phyloP scores from a whole-genome alignment of 2,888 invertebrate genomes.

The Apomyelois bistriatella region DNA sequence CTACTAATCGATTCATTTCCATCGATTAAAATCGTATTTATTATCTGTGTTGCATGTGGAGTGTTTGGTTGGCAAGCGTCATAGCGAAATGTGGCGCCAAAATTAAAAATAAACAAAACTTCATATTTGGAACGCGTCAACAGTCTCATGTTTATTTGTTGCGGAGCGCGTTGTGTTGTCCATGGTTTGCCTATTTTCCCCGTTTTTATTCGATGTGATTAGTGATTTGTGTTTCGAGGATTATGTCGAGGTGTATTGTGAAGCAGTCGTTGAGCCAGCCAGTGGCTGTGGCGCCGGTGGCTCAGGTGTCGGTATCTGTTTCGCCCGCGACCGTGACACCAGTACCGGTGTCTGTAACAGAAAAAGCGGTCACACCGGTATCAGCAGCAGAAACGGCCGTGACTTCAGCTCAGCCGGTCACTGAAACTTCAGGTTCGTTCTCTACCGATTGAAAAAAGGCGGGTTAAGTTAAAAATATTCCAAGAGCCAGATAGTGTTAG shows the following conservation, averaged over 20 bases:
- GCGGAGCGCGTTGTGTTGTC: slow-evolving; percentile 49
- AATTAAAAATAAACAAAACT: slow-evolving; percentile 77
- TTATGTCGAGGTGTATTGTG: slow-evolving; percentile 74
- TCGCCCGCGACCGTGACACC: slow-evolving; percentile 39
- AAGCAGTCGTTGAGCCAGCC: slow-evolving; percentile 67
- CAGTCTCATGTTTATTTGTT: slow-evolving; percentile 69
- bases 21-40: slow-evolving; percentile 19
- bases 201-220: slow-evolving; percentile 31
- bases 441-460: neutral
- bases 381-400: slow-evolving; percentile 22
- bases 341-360: slow-evolving; percentile 24
- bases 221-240: slow-evolving; percentile 22
- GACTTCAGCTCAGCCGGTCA: slow-evolving; percentile 32
- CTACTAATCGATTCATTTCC: slow-evolving; percentile 17
- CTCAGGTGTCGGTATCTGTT: slow-evolving; percentile 33
- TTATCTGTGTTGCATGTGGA: slow-evolving; percentile 23
- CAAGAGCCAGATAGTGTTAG: too few species aligned
- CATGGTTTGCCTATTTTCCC: slow-evolving; percentile 50
- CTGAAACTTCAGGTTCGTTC: slow-evolving; percentile 50
- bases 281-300: slow-evolving; percentile 34
- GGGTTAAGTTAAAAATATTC: too few species aligned
- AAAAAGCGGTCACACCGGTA: slow-evolving; percentile 1
- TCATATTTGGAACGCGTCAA: slow-evolving; percentile 72
- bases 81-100: slow-evolving; percentile 68
- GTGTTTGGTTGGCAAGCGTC: slow-evolving; percentile 53